Base-by-base conservation (phyloP, 2,888 invertebrate genomes). In the Eretmocerus hayati region DNA sequence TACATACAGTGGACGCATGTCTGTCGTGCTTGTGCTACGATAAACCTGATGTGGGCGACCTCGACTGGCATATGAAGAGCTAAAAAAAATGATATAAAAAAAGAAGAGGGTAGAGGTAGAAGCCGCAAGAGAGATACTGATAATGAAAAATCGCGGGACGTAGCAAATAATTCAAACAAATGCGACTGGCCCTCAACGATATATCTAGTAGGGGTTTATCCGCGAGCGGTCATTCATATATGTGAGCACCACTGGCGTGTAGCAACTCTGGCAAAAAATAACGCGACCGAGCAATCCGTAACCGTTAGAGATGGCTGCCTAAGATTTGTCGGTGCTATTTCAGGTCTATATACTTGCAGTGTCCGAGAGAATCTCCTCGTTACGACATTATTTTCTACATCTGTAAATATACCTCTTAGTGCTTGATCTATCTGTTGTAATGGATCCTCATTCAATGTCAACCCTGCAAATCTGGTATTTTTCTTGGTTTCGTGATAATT, bases 111-210 rank as follows among this genome's bases (percentile, higher is more conserved):
- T 38, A 19, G 16, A 9, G 40, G 11, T n/a, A 39, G 42, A 20
- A 37, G n/a, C n/a, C n/a, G n/a, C n/a, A n/a, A n/a, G n/a, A 39
- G 30, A 44, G 44, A 32, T 48, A 58, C 62, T 66, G 67, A 71
- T 69, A 69, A 69, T 69, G 66, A 71, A 70, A 71, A 69, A 70
- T 69, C 60, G 37, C 66, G 68, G 66, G 63, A 68, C 69, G 68
- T 39, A 43, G 36, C 23, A 66, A 66, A 69, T 71, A 71, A 71
- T 68, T 71, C 71, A 70, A 69, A 71, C 64, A 65, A 71, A 71
- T 71, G 69, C 43, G 48, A 53, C 52, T 47, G 55, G 55, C 56
- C 55, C 50, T 54, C 41, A 54, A 53, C 58, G 64, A 70, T 69
- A 67, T 68, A 63, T 67, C 56, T 58, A 56, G 47, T 41, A 44